Evolutionary conservation across 2,797 vertebrate genomes (phyloP).

Genomic region (Coracias cyanogaster): DNA sequence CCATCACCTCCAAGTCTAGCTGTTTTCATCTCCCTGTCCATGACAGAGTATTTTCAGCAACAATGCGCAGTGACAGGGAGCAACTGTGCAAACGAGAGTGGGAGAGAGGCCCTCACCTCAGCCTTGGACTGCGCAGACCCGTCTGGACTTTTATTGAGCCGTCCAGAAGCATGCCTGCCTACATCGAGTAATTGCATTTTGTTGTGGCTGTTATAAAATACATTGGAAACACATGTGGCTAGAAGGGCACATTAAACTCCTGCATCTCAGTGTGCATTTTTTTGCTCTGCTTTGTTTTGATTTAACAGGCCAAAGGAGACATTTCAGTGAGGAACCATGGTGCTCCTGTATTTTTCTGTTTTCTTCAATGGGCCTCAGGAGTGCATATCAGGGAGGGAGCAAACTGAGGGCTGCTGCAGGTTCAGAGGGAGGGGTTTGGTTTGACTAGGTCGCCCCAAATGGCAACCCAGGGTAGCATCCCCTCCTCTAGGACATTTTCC

Average conservation of each 20-base stretch:
- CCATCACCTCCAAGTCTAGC: neutral
- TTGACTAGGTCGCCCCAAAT: neutral
- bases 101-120: neutral
- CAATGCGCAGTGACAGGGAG: accelerated
- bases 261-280: neutral
- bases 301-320: slow-evolving; percentile 27
- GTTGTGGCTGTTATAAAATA: slow-evolving; percentile 26
- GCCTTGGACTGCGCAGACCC: neutral
- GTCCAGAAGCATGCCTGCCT: neutral
- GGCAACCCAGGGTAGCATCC: neutral
- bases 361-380: neutral
- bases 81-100: accelerated
- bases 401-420: neutral
- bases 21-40: neutral
- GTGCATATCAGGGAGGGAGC: neutral
- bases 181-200: neutral
- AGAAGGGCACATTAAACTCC: neutral
- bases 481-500: neutral
- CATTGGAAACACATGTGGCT: slow-evolving; percentile 32
- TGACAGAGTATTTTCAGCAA: accelerated
- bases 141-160: neutral
- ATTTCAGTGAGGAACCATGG: neutral
- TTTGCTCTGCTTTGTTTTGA: neutral
- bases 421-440: neutral
- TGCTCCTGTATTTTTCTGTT: neutral